Conservation (phyloP, 1,140 invertebrate species). For the Arctopsyche grandis region DNA sequence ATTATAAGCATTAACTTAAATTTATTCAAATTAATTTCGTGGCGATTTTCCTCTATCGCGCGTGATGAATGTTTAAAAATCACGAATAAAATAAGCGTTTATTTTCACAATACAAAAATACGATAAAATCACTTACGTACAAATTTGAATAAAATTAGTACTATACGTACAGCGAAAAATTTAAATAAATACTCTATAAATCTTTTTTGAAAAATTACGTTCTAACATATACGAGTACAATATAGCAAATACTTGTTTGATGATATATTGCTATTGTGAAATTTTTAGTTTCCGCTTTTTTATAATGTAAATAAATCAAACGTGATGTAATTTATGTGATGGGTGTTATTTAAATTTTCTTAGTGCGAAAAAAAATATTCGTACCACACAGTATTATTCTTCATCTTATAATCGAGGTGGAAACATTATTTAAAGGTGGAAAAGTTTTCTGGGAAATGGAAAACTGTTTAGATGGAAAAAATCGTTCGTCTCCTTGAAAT, state of each 20-base stretch:
- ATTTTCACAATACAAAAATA: background rate
- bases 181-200: background rate
- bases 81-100: background rate
- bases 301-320: no score
- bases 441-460: background rate
- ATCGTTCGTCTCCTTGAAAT: background rate
- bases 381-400: background rate
- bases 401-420: slow-evolving; percentile 5
- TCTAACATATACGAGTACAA: background rate
- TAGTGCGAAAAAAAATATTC: background rate
- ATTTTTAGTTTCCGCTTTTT: no score
- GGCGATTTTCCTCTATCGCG: background rate
- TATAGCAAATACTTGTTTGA: background rate
- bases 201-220: background rate
- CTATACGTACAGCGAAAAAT: background rate
- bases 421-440: background rate
- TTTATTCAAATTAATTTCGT: background rate
- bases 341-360: slow-evolving; percentile 1
- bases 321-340: no score
- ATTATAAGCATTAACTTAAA: background rate
- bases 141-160: slow-evolving; percentile 1
- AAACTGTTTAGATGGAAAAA: background rate
- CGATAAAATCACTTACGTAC: background rate
- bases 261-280: no score
- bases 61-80: background rate